Evolutionary conservation across 2,113 vertebrate species (phyloP), one percentile per base, ranked within the genome.

Genomic region (Mormyrus lacerda): DNA sequence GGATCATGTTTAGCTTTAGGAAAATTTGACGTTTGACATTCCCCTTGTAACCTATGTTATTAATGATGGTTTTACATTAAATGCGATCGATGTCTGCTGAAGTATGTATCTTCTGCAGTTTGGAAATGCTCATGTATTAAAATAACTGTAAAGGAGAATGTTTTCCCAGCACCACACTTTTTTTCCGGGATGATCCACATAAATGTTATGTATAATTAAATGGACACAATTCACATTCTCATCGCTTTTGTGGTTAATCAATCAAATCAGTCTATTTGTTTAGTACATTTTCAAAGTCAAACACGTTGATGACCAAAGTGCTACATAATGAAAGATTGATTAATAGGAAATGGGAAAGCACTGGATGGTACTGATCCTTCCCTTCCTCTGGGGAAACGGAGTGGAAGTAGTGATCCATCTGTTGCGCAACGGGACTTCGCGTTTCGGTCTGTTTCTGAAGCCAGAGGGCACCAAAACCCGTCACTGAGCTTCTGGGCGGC

Each of bases 401-500:
- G n/a, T 42, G 73, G 31, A 39, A 79, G 17, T 42, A 39, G 35
- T 0, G 69, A 76, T 76, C 4, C 69, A 76, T 31, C 13, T 13
- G 69, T 39, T 35, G 31, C 69, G 3, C 4, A 35, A 76, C 27
- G 31, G 69, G 11, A 13, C 13, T 15, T 5, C 4, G 69, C 35
- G 69, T 24, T 76, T 31, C 35, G 35, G 8, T 15, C 31, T 6
- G 31, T 42, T 79, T 42, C 35, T 27, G 31, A 87, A 91, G 69
- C 89, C 79, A 88, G 92, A 89, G 92, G 93, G 93, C 82, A 90
- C 76, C 61, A 89, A 88, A 89, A 6, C 89, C 61, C 61, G 88
- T 42, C 69, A 86, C 73, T 39, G 31, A 1, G 79, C 92, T 90
- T 91, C 93, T 95, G 95, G 95, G 95, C 95, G 95, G 94, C 88